Evolutionary conservation across 2,113 vertebrate species (phyloP), one percentile per base, ranked within the genome.

Genomic region (Casuarius casuarius): DNA sequence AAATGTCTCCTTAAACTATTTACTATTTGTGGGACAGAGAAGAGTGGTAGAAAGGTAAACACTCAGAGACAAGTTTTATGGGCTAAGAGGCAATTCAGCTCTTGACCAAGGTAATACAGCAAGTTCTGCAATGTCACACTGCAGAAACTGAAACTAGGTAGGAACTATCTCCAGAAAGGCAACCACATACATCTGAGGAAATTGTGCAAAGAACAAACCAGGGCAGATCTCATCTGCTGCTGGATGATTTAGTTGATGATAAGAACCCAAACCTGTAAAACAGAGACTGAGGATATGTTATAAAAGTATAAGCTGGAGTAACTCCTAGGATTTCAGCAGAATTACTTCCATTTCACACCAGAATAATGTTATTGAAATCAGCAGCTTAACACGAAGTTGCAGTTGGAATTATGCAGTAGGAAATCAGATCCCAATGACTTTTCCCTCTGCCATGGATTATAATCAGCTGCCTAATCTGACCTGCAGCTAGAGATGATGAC

Each of bases 11-110:
- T 81, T 10, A 62, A 26, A 49, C 31, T 19, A 44, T 44, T 16
- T 71, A 67, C 92, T 95, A 82, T 93, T 89, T 94, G 84, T 89
- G 78, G 89, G 81, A 54, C 66, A 77, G 54, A 9, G 23, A 76
- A n/a, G 23, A 89, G 51, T 7, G 13, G 29, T 23, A 68, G 56
- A 67, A 48, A 90, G 42, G 33, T 68, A 77, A 49, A 63, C 19
- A 12, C 35, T 72, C 74, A 48, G 21, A 51, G 31, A 67, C 12
- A 62, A 84, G 35, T 5, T 66, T 28, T 13, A 10, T 2, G 3
- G 84, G 52, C 33, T 25, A 48, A 66, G 15, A 93, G 14, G 52
- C 0, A 0, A 42, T 68, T 84, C 70, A 84, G 65, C 49, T 94
- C 89, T 46, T 40, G 46, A 73, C 33, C 77, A 72, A 62, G 26